Evolutionary conservation across 1,140 invertebrate species (phyloP).

Genomic region (Pinna nobilis): DNA sequence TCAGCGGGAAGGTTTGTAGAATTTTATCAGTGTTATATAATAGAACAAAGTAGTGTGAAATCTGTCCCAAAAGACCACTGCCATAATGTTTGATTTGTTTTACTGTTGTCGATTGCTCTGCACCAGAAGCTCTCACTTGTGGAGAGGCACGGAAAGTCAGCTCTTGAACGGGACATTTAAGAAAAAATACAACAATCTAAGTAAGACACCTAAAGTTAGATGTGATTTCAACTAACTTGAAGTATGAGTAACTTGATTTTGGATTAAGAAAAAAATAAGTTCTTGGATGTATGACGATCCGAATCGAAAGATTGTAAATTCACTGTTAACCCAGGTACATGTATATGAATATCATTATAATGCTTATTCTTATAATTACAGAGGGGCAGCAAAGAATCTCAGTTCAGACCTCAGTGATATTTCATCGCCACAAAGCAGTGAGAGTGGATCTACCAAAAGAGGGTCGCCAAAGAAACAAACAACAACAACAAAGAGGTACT

Average conservation of each 20-base stretch:
- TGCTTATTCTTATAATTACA: background rate
- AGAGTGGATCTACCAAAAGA: background rate
- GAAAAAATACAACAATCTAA: conserved; percentile 4
- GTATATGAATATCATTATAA: background rate
- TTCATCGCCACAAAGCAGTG: background rate
- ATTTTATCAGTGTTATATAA: background rate
- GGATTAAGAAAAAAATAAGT: too few relatives aligned
- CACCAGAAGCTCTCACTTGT: background rate
- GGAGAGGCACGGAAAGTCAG: background rate
- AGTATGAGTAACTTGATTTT: background rate
- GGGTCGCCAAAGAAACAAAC: background rate
- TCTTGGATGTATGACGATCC: background rate
- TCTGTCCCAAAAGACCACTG: too few relatives aligned
- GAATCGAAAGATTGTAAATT: background rate
- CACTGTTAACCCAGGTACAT: background rate
- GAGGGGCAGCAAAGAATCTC: background rate
- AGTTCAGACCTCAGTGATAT: background rate
- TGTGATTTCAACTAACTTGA: background rate
- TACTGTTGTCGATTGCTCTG: background rate
- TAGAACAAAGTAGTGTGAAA: too few relatives aligned
- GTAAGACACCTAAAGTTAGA: conserved; percentile 14
- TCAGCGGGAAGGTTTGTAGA: background rate
- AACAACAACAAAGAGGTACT: background rate
- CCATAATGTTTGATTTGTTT: background rate
- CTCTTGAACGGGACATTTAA: background rate